Conservation (phyloP, 2,113 vertebrate genomes). For the Prolemur simus region DNA sequence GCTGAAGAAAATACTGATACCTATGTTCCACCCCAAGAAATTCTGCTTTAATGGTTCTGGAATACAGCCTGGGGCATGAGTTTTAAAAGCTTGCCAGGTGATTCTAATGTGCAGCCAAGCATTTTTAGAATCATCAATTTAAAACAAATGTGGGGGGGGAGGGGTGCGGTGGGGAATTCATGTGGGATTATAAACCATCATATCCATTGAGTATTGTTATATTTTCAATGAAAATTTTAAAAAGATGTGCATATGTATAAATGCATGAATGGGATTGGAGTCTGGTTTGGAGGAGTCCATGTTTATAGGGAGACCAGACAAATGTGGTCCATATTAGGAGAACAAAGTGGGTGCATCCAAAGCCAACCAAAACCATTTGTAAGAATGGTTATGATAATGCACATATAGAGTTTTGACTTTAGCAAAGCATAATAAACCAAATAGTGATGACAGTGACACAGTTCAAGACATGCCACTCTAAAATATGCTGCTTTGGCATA, state of each 20-base stretch:
- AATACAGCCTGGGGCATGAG: neutral
- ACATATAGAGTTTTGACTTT: neutral
- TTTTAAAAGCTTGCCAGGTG: neutral
- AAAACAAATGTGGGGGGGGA: neutral
- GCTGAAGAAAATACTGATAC: neutral
- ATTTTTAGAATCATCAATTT: neutral
- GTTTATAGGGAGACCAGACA: neutral
- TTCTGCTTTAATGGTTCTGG: neutral
- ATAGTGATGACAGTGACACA: neutral
- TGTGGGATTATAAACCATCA: neutral
- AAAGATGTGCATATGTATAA: neutral
- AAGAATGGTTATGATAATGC: neutral
- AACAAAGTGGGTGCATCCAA: neutral
- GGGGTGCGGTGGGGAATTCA: neutral
- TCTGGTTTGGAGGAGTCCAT: conserved; percentile 3
- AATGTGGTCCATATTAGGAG: neutral
- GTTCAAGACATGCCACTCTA: neutral
- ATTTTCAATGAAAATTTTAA: conserved; percentile 15
- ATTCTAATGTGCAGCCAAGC: neutral
- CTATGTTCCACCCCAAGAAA: neutral
- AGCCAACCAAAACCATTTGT: neutral
- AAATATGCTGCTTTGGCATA: neutral
- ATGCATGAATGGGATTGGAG: neutral
- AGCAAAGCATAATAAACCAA: neutral
- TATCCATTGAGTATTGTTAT: neutral